phyloP scores from a whole-genome alignment of 2,797 vertebrate genomes.

The Neosilurus mollespiculum region DNA sequence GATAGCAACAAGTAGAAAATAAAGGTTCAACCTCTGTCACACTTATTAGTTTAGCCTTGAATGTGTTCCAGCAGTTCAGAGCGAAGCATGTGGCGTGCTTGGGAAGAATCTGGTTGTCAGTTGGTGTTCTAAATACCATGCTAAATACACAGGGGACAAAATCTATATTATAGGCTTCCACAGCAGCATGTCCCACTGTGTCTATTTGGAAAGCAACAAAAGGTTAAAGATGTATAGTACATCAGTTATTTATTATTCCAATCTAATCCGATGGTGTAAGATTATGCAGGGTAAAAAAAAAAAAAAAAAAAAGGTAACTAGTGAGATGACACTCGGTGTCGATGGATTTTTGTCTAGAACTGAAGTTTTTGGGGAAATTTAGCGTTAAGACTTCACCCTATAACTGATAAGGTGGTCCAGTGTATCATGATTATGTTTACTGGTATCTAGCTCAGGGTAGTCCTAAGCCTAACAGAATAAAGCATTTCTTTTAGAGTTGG shows the following conservation, averaged over 20 bases:
- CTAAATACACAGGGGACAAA: background rate
- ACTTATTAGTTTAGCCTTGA: conserved; percentile 32
- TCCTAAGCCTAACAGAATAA: no score
- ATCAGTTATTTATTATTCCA: background rate
- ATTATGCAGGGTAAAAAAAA: no score
- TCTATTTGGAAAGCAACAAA: conserved; percentile 13
- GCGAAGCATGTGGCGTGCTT: conserved; percentile 21
- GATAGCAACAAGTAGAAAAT: conserved; percentile 34
- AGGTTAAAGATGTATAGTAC: background rate
- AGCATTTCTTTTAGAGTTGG: no score
- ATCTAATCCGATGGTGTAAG: background rate
- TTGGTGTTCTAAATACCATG: conserved; percentile 6
- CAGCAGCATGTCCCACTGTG: background rate
- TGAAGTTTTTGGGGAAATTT: no score
- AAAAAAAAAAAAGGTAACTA: no score
- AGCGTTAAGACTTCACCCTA: no score
- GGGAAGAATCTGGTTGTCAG: conserved; percentile 10
- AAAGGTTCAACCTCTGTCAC: conserved; percentile 32
- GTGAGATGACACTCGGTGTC: no score
- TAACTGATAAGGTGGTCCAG: no score
- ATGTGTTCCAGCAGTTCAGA: conserved; percentile 21
- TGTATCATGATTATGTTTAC: no score
- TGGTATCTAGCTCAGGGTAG: no score
- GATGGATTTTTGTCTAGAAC: no score
- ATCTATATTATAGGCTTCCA: conserved; percentile 2